Evolutionary conservation across 2,113 vertebrate species (phyloP), one percentile per base, ranked within the genome.

Genomic region (Harpagus bidentatus): DNA sequence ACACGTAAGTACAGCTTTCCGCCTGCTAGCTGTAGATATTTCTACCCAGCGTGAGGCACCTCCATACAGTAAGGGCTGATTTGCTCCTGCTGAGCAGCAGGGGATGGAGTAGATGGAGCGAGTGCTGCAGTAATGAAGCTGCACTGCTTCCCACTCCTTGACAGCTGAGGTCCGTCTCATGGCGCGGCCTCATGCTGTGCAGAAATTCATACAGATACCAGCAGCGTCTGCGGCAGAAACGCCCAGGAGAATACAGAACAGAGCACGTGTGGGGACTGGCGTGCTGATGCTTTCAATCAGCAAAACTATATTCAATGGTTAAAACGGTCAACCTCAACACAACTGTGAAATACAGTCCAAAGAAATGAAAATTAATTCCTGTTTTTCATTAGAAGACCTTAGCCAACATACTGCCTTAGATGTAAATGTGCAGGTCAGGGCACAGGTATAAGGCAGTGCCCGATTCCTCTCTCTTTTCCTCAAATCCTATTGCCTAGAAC

Each of bases 81-180:
- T 82, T 93, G 43, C 65, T 90, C 48, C 78, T 87, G 81, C 81
- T 85, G 84, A 69, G 87, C 69, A 93, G 84, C 66, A 69, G 43
- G 52, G 15, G 16, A 43, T 40, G 58, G 12, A 84, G 56, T 40
- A 74, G 56, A 79, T 16, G 34, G 61, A 93, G 56, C 2, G 9
- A 93, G 52, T 26, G 56, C 70, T 69, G 78, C 56, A 69, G 70
- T 32, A 91, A 82, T 0, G 3, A 90, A 76, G 52, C 40, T 56
- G 52, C 29, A n/a, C 73, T 40, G 70, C 66, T 90, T 91, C 36
- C 61, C 28, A 23, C 78, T 80, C 56, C 0, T 2, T 91, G 66
- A 72, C 87, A 96, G 77, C 62, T 82, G 73, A 96, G 84, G 40
- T 94, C 73, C 6, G 6, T 91, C 77, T 71, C 43, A 13, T 25